Evolutionary conservation across 2,888 invertebrate genomes (phyloP), one percentile per base, ranked within the genome.

Genomic region (Girardia tigrina): DNA sequence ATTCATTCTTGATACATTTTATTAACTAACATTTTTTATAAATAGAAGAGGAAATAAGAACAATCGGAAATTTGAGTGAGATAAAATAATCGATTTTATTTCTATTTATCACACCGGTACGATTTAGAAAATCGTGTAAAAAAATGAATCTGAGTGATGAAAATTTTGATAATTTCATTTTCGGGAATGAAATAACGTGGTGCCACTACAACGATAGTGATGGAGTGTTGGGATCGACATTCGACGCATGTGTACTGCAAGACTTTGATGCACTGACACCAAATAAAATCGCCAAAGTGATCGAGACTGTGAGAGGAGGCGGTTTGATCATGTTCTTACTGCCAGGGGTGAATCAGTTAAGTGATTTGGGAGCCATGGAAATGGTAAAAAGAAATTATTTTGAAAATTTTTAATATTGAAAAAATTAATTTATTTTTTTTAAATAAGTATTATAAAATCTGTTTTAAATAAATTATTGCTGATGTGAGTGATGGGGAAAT

Each of bases 231-330:
- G 56, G 56, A 56, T 12, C 56, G n/a, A 56, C 56, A 56, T 56
- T 56, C 23, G 56, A 56, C n/a, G 56, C 56, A 12, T 4, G 4
- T 56, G 23, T 56, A 20, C n/a, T 56, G 4, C 94, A 94, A 88
- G 94, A 95, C 83, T 95, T 94, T 86, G 97, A 99, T 87, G 95
- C 95, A 0, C 83, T 99, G 0, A 97, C 95, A 0, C 97, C 98
- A 0, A 98, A 99, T 85, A 86, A 97, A 78, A 87, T 98, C 82
- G 97, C 97, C 0, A 87, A 97, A 75, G 95, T 97, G 0, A 88
- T 99, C 78, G 98, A 98, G 87, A 99, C 98, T 0, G 93, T 98
- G 0, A 94, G 95, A 86, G 98, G 97, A 26, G 93, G 93, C n/a
- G 87, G 97, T 0, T 88, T 98, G 75, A 81, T 87, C 20, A 89